Evolutionary conservation across 2,113 vertebrate species (phyloP), one percentile per base, ranked within the genome.

Genomic region (Urocitellus parryii): DNA sequence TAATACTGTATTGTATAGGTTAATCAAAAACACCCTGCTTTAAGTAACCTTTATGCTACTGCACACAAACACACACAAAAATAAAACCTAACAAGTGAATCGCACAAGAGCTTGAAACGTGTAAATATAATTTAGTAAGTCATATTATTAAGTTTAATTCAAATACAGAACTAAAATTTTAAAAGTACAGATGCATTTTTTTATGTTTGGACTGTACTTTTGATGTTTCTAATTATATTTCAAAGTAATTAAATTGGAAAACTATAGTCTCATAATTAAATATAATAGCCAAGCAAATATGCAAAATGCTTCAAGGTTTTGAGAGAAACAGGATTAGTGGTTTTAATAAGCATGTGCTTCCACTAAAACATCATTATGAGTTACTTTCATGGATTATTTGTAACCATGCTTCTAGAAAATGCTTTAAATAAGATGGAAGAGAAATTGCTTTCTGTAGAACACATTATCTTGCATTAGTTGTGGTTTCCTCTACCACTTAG

Each of bases 171-270:
- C 39, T 8, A 97, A 94, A 91, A 70, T 85, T 88, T 97, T 98
- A 65, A 37, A 98, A 89, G 63, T 95, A 93, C 74, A 96, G 96
- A 94, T 96, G 5, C 82, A 90, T 78, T 97, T 97, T 97, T 98
- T 97, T 90, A 37, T 96, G 70, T 95, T 97, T 61, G 88, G 80
- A 72, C 92, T 97, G 90, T 86, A 96, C 68, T 97, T 97, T n/a
- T 97, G 90, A 96, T 95, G n/a, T 88, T 97, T 96, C 74, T 97
- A 97, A 97, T 97, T 98, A 96, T 97, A 97, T 84, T 95, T 95
- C 32, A 22, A 61, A 96, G 87, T 94, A 86, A 97, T 96, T 98
- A 90, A 13, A 79, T 95, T 98, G 94, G 92, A 98, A 98, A 97
- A 93, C 42, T 89, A 17, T 96, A 74, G 45, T 96, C 83, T 85